Percentiles rank a stretch among this genome's conserved stretches.
phyloP scores from a whole-genome alignment of 1,140 invertebrate genomes.

The Piezodorus guildinii region DNA sequence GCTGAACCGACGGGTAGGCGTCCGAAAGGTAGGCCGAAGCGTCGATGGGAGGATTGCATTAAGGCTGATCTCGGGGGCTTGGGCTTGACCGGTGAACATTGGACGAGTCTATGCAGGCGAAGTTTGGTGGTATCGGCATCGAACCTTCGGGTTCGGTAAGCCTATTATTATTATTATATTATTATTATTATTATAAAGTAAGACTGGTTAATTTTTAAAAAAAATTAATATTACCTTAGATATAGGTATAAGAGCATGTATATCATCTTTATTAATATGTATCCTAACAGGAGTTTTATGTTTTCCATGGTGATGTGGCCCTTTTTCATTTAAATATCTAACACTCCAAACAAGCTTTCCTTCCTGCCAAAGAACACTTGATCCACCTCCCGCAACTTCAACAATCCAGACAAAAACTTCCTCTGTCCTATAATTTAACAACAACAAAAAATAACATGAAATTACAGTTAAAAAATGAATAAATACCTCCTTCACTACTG shows the following conservation, averaged over 20 bases:
- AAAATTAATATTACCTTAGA: slow-evolving; percentile 65
- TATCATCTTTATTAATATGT: slow-evolving; percentile 87
- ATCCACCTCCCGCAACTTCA: slow-evolving; percentile 70
- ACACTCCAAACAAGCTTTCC: slow-evolving; percentile 71
- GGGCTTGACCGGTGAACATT: too few species aligned
- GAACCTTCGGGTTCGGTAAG: too few species aligned
- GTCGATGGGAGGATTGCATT: too few species aligned
- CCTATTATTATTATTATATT: too few species aligned
- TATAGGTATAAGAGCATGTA: slow-evolving; percentile 85
- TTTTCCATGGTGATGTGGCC: slow-evolving; percentile 31
- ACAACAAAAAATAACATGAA: too few species aligned
- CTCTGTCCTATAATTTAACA: slow-evolving; percentile 41
- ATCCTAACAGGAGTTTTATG: slow-evolving; percentile 65
- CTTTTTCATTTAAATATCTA: slow-evolving; percentile 52
- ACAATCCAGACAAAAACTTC: slow-evolving; percentile 85
- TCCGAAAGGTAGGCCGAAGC: too few species aligned
- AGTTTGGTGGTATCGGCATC: too few species aligned
- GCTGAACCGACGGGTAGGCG: too few species aligned
- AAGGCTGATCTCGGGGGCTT: too few species aligned
- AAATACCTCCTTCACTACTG: too few species aligned
- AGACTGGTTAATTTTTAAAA: background rate
- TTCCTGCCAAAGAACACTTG: slow-evolving; percentile 60
- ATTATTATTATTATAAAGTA: background rate
- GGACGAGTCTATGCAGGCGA: too few species aligned
- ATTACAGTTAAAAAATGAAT: too few species aligned